Base-by-base conservation (phyloP, 2,888 invertebrate species). In the Mythimna loreyi region DNA sequence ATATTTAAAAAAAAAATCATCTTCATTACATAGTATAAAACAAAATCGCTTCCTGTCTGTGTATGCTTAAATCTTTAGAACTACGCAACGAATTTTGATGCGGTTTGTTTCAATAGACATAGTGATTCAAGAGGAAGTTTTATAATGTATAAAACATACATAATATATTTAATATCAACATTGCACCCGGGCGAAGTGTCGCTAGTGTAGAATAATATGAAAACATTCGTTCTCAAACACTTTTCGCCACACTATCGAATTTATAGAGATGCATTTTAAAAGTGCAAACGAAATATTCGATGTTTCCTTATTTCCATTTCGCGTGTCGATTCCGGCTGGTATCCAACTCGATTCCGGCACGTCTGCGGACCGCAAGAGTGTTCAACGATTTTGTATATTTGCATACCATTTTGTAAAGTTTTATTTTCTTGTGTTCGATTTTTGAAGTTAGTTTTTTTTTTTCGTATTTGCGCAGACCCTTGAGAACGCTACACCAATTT, bases 261-360 rank as follows among this genome's bases (percentile, higher is more conserved):
- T 71, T 56, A 45, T 52, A 28, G n/a, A 23, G n/a, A 13, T 60
- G 56, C 52, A 64, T 65, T 65, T 58, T 49, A 28, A 23, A 47
- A 64, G 52, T 78, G 52, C 60, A 65, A 50, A 57, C 47, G 28
- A 78, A 78, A 75, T 57, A 57, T 78, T 40, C 60, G 13, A 65
- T 33, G 65, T 75, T 70, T 62, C 56, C 45, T 53, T 63, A 80
- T 73, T 78, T 56, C 25, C 40, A 81, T 78, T 78, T 73, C 36
- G 40, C 49, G 19, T 49, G 58, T 11, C 52, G 50, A 43, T 52
- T 45, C 28, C 52, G 56, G 23, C 56, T n/a, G 33, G 16, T 45
- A 64, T 81, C 74, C 82, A 64, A 36, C 45, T 52, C 43, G n/a
- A n/a, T 9, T 28, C 53, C 53, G 68, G 40, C 36, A 52, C 47